Evolutionary conservation across 2,888 invertebrate genomes (phyloP), one percentile per base, ranked within the genome.

Genomic region (Monochamus alternatus): DNA sequence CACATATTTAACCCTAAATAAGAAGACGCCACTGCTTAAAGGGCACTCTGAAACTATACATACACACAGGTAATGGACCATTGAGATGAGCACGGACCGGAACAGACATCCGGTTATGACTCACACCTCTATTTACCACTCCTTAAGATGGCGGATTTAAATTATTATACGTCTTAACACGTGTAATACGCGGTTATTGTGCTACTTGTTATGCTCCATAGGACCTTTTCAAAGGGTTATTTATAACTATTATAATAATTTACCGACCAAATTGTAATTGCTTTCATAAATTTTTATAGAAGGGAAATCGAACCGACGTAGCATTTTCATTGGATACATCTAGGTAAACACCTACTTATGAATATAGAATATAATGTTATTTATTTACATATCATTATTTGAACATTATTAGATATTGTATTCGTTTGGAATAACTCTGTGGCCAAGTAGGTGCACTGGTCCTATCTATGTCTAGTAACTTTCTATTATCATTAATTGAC

Each of bases 41-140:
- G 70, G 62, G 70, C 62, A 62, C 47, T 43, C 43, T 58, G 10
- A 44, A 43, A 44, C 60, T 69, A 31, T 51, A 51, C 51, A 70
- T 58, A 38, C 70, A 72, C 52, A 66, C 63, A 74, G 76, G 84
- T 83, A 83, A 85, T 84, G 84, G 83, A 84, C 85, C 86, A 86
- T 86, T 86, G 85, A 86, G 86, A 85, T 84, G 86, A 82, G 82
- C 86, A 86, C 82, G 82, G 82, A 86, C 86, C 87, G 87, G 87
- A 88, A 88, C 86, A 84, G 85, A 87, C 88, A 87, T 88, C 88
- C 88, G 87, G 87, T 87, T 86, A 81, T 84, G 83, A 84, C 82
- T 82, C 84, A 84, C 80, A 62, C 70, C 70, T 70, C 70, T 70
- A 70, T 80, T 80, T 80, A 82, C 82, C 82, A 82, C 84, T 82